A percentile compares a stretch with the other conserved stretches of the same genome.
These are phyloP conservation scores for Cherax quadricarinatus DNA, from an alignment of 1,140 invertebrate species.

Conservation along the genomic window DNA sequence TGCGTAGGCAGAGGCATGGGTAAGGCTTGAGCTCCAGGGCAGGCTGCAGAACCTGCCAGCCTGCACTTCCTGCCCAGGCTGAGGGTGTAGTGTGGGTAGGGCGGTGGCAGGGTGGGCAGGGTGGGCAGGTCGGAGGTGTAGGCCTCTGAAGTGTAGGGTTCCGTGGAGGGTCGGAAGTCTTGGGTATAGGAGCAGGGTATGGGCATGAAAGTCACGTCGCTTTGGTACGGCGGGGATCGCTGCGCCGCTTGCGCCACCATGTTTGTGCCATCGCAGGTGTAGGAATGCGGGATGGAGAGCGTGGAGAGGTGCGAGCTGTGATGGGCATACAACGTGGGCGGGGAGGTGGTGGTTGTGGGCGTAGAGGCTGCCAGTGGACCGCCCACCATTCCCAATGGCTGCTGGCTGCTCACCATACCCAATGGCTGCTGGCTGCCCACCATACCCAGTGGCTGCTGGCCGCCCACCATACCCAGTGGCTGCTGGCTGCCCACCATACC, in stretches of 20 bases:
- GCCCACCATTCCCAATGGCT: constrained; percentile 25
- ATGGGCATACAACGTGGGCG: neutral
- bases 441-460: neutral
- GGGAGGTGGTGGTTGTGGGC: constrained; percentile 5
- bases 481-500: neutral
- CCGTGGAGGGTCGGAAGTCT: neutral
- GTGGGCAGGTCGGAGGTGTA: constrained; percentile 9
- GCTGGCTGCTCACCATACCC: neutral
- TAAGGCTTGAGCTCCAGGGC: neutral
- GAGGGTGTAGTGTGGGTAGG: constrained; percentile 28
- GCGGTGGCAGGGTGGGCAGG: neutral
- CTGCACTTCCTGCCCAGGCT: constrained; percentile 32
- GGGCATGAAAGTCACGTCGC: constrained; percentile 29
- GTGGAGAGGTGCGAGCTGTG: constrained; percentile 7
- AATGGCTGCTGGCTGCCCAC: neutral
- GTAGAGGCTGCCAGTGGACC: constrained; percentile 30
- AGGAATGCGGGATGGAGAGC: constrained; percentile 15
- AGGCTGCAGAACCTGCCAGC: neutral
- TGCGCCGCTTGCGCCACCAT: neutral
- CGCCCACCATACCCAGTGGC: neutral
- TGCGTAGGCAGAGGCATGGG: neutral
- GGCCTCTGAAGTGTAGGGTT: neutral
- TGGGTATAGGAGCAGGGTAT: constrained; percentile 14
- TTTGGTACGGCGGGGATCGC: neutral
- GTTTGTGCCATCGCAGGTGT: neutral